Conservation (phyloP, 1,140 invertebrate genomes). For the Microplitis mediator region DNA sequence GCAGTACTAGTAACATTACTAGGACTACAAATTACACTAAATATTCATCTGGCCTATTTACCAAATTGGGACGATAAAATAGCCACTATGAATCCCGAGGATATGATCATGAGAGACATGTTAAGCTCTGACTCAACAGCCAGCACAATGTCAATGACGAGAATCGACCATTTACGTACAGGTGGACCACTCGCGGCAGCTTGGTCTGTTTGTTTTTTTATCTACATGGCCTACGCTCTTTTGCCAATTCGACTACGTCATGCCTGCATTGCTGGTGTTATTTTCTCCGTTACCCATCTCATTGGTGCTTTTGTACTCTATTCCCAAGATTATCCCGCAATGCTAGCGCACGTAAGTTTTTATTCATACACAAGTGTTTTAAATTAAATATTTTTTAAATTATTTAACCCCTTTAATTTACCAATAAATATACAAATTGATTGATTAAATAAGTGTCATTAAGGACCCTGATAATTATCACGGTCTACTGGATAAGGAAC, state of each 20-base stretch:
- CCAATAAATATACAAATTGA: too few species aligned
- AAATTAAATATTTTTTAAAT: too few species aligned
- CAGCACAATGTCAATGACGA: constrained; percentile 15
- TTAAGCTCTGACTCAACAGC: background rate
- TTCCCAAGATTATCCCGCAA: constrained; percentile 49
- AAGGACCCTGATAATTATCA: too few species aligned
- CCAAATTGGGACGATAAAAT: constrained; percentile 31
- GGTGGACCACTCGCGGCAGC: constrained; percentile 65
- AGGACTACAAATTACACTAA: constrained; percentile 67
- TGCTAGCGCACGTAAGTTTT: constrained; percentile 52
- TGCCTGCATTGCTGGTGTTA: constrained; percentile 74
- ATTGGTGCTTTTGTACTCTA: constrained; percentile 52
- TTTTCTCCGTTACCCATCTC: constrained; percentile 73
- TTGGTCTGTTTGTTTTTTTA: constrained; percentile 77
- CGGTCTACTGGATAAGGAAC: background rate
- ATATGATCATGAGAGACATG: constrained; percentile 6
- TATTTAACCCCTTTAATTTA: too few species aligned
- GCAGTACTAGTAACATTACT: constrained; percentile 77
- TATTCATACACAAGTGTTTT: background rate
- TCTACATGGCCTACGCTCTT: constrained; percentile 87
- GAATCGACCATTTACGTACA: constrained; percentile 38
- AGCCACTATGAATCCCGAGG: constrained; percentile 26
- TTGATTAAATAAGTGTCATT: background rate
- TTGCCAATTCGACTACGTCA: constrained; percentile 83
- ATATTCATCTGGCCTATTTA: constrained; percentile 55